Conservation (phyloP, 2,888 invertebrate genomes). For the Drosophila anomalipes region DNA sequence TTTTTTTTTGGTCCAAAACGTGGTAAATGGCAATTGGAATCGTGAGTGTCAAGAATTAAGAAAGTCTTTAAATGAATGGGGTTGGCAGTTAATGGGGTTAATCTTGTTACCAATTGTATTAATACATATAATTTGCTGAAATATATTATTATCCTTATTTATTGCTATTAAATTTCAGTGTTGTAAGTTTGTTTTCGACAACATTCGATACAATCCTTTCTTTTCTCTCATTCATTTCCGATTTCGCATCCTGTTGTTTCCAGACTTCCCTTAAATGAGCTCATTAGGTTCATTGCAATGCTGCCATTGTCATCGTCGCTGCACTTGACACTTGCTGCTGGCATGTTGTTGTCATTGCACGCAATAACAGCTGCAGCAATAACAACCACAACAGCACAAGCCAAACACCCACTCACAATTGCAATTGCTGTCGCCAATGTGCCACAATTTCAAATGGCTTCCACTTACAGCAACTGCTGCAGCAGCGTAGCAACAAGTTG, state of each 20-base stretch:
- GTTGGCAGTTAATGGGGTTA: constrained; percentile 12
- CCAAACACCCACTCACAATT: constrained; percentile 57
- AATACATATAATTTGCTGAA: constrained; percentile 1
- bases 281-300: constrained; percentile 65
- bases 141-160: neutral
- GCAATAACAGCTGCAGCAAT: constrained; percentile 49
- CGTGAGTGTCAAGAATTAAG: constrained; percentile 65
- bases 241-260: constrained; percentile 7
- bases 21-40: constrained; percentile 69
- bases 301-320: constrained; percentile 59
- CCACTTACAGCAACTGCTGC: constrained; percentile 58
- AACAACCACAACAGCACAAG: constrained; percentile 21
- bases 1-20: constrained; percentile 45
- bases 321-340: constrained; percentile 72
- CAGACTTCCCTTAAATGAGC: constrained; percentile 59
- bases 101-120: constrained; percentile 4
- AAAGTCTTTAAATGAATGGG: constrained; percentile 33
- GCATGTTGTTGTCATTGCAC: constrained; percentile 61
- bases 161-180: neutral
- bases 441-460: constrained; percentile 71
- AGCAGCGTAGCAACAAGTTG: constrained; percentile 58
- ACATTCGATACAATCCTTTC: neutral
- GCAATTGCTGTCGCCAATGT: constrained; percentile 55
- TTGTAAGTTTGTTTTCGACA: neutral
- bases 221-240: constrained; percentile 16